Percentiles rank a stretch among this genome's conserved stretches.
Conservation (phyloP, 2,888 invertebrate species). For the Cataglyphis cursor region DNA sequence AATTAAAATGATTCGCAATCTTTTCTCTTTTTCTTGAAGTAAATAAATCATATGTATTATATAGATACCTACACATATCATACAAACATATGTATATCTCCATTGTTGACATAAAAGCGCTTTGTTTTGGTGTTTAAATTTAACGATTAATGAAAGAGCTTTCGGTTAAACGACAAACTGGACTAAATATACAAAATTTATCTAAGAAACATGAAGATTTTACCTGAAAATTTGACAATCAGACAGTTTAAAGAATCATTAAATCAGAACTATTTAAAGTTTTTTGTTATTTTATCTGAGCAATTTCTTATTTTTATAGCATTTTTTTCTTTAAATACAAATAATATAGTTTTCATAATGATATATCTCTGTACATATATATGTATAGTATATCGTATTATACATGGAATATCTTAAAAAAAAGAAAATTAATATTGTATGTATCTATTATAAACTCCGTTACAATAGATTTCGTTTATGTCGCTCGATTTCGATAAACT, state of each 20-base stretch:
- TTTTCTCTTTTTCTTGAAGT: no score
- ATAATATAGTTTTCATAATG: background rate
- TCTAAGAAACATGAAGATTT: no score
- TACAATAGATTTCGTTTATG: no score
- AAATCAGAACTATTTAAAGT: background rate
- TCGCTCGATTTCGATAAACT: no score
- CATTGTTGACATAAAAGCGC: background rate
- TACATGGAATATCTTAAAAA: background rate
- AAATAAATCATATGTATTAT: no score
- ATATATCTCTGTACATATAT: no score
- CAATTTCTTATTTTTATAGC: background rate
- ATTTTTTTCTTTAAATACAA: background rate
- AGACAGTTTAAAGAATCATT: background rate
- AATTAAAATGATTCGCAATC: no score
- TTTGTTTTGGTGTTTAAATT: conserved; percentile 7
- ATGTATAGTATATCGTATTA: background rate
- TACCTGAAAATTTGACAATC: background rate
- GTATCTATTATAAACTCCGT: background rate
- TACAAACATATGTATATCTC: no score
- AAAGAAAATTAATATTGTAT: background rate
- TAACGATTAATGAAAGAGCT: background rate
- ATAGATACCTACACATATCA: no score
- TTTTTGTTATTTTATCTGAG: background rate
- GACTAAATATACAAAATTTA: background rate
- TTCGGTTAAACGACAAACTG: background rate